Evolutionary conservation across 2,113 vertebrate genomes (phyloP).

Genomic region (Callithrix jacchus): DNA sequence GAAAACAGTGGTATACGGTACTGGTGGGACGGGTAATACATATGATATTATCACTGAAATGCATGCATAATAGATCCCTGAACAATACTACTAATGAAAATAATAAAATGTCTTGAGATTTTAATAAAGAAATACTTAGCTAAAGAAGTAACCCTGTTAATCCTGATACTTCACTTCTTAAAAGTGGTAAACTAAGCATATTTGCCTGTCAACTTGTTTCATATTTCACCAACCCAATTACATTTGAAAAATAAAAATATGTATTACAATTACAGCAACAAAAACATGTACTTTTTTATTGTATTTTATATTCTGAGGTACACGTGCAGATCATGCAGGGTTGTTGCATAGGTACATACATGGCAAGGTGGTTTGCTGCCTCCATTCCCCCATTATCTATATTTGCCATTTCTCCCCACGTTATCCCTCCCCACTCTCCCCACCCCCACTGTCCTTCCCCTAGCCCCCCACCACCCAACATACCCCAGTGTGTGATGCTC

Average conservation of each 20-base stretch:
- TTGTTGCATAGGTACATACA: too few relatives aligned
- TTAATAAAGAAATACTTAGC: neutral
- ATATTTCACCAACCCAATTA: neutral
- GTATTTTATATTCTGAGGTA: too few relatives aligned
- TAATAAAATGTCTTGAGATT: neutral
- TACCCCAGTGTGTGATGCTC: too few relatives aligned
- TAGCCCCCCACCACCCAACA: too few relatives aligned
- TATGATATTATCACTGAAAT: neutral
- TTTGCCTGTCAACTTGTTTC: neutral
- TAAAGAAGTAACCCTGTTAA: neutral
- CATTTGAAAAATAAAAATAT: neutral
- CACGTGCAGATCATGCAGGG: too few relatives aligned
- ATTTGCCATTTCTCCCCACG: too few relatives aligned
- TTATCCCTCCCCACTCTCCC: too few relatives aligned
- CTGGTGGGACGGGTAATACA: neutral
- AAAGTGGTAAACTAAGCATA: neutral
- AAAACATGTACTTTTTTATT: neutral
- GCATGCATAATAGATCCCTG: neutral
- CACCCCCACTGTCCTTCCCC: too few relatives aligned
- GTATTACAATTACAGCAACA: neutral
- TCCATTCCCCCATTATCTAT: too few relatives aligned
- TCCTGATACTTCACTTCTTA: neutral
- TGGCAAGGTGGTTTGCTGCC: too few relatives aligned
- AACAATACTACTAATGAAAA: neutral
- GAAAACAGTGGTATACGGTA: neutral